Evolutionary conservation across 2,888 invertebrate genomes (phyloP).

Genomic region (Mesopsocus fuscifrons): DNA sequence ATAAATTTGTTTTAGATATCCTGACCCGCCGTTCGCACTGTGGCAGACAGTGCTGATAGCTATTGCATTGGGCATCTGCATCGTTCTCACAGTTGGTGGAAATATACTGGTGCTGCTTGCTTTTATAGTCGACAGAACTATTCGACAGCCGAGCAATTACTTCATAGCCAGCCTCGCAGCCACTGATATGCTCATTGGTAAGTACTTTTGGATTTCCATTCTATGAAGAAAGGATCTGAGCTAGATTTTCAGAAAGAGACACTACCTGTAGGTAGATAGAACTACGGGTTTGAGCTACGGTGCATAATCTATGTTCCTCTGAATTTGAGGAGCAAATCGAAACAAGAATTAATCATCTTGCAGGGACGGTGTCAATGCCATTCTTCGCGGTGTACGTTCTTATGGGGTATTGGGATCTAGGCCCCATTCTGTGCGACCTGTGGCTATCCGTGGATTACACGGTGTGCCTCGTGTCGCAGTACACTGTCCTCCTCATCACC

Average conservation of each 20-base stretch:
- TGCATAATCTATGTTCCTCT: too few relatives aligned
- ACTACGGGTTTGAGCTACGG: too few relatives aligned
- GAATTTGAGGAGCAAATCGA: too few relatives aligned
- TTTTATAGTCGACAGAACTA: slow-evolving; percentile 83
- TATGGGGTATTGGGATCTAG: slow-evolving; percentile 92
- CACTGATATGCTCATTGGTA: slow-evolving; percentile 90
- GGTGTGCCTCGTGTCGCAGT: slow-evolving; percentile 96
- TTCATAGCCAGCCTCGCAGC: slow-evolving; percentile 97
- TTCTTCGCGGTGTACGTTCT: slow-evolving; percentile 96
- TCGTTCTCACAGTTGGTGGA: slow-evolving; percentile 81
- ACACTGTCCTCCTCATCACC: slow-evolving; percentile 95
- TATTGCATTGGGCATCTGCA: slow-evolving; percentile 67
- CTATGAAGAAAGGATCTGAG: too few relatives aligned
- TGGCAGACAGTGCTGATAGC: slow-evolving; percentile 85
- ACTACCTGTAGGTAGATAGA: too few relatives aligned
- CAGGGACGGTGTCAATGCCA: slow-evolving; percentile 94
- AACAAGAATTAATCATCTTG: too few relatives aligned
- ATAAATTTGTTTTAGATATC: too few relatives aligned
- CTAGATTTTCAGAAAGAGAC: too few relatives aligned
- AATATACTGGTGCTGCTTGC: slow-evolving; percentile 89
- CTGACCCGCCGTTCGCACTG: slow-evolving; percentile 68
- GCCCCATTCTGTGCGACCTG: slow-evolving; percentile 86
- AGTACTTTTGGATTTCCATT: slow-evolving; percentile 22
- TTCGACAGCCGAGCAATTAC: slow-evolving; percentile 95
- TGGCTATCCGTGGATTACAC: slow-evolving; percentile 99